Conservation (phyloP, 2,888 invertebrate species). For the Drosophila putrida region DNA sequence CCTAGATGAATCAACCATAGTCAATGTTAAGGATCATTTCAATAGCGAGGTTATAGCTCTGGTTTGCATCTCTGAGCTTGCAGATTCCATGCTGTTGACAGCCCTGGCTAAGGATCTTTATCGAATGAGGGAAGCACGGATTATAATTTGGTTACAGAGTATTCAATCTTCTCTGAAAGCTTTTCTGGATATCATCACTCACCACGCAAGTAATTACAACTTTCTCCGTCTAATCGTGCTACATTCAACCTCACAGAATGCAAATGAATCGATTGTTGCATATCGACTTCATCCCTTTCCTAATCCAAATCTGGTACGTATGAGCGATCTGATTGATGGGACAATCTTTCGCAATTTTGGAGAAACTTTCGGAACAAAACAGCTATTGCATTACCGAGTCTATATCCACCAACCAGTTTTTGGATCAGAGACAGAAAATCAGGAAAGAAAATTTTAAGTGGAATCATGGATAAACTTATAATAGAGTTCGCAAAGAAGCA, state of each 20-base stretch:
- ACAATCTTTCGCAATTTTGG: slow-evolving; percentile 2
- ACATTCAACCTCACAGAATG: background rate
- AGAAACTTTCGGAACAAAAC: slow-evolving; percentile 9
- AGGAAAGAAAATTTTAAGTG: background rate
- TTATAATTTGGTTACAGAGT: slow-evolving; percentile 32
- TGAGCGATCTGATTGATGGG: background rate
- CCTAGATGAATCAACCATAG: background rate
- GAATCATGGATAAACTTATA: background rate
- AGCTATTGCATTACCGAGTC: background rate
- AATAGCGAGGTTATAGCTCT: slow-evolving; percentile 19
- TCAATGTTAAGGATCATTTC: slow-evolving; percentile 3
- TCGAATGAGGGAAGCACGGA: slow-evolving; percentile 25
- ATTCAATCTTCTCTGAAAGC: background rate
- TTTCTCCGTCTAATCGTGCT: slow-evolving; percentile 34
- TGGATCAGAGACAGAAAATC: background rate
- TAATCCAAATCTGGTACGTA: background rate
- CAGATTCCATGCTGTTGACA: slow-evolving; percentile 12
- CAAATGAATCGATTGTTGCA: background rate
- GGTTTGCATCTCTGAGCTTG: slow-evolving; percentile 29
- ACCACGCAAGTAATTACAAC: background rate
- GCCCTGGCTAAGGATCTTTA: slow-evolving; percentile 25
- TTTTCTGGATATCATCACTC: background rate
- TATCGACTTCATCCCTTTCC: slow-evolving; percentile 42
- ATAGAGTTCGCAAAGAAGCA: slow-evolving; percentile 15
- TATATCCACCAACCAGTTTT: slow-evolving; percentile 14